These are phyloP conservation scores for Archocentrus centrarchus DNA, from an alignment of 2,113 vertebrate genomes.

Conservation along the genomic window DNA sequence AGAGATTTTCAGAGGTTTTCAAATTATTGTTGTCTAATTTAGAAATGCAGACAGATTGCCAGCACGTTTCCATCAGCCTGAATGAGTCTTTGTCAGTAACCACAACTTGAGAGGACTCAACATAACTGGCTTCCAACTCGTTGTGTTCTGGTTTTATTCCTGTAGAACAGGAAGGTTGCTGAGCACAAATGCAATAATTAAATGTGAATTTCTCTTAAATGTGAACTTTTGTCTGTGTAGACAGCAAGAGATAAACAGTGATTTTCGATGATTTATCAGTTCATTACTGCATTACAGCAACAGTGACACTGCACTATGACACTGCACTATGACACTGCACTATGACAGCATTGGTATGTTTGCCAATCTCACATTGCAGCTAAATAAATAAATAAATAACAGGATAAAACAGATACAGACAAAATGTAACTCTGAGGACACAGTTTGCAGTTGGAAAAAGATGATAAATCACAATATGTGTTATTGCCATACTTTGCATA, in stretches of 20 bases:
- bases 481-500: too few species aligned
- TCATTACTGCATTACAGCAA: neutral
- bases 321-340: too few species aligned
- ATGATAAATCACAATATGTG: neutral
- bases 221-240: neutral
- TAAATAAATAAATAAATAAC: neutral
- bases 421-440: too few species aligned
- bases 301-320: too few species aligned
- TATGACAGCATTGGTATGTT: neutral
- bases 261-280: neutral
- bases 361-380: neutral
- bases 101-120: neutral
- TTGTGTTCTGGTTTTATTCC: neutral
- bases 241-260: neutral
- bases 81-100: neutral
- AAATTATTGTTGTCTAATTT: neutral
- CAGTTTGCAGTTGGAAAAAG: neutral
- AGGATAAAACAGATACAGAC: neutral
- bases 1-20: neutral
- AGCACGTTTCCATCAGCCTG: neutral
- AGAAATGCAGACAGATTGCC: neutral
- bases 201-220: neutral
- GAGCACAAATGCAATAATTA: neutral
- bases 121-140: neutral
- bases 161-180: conserved; percentile 2